A percentile compares a stretch with the other conserved stretches of the same genome.
Conservation (phyloP, 2,113 vertebrate species). For the Girardinichthys multiradiatus region DNA sequence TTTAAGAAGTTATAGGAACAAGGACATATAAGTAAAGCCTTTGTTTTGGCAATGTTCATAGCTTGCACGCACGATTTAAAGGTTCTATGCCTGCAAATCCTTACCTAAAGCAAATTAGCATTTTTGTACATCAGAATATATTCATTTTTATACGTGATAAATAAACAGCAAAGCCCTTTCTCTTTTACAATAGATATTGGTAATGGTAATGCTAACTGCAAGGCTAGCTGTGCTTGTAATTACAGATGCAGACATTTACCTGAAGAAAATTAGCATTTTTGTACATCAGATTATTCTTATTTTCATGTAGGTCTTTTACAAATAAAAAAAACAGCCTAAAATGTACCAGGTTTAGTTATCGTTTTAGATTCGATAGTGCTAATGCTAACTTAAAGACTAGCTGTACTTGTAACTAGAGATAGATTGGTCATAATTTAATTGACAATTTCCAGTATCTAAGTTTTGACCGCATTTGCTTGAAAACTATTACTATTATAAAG, state of each 20-base stretch:
- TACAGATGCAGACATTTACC: background rate
- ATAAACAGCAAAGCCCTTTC: slow-evolving; percentile 4
- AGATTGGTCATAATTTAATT: no score
- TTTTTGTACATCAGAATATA: no score
- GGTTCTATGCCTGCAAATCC: background rate
- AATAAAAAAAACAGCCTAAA: background rate
- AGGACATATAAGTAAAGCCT: background rate
- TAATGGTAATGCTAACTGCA: slow-evolving; percentile 61
- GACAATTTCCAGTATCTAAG: no score
- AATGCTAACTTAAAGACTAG: slow-evolving; percentile 60
- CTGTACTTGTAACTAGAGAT: slow-evolving; percentile 56
- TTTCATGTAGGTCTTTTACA: background rate
- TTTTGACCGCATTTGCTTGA: no score
- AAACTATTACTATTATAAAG: no score
- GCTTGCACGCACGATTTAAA: background rate
- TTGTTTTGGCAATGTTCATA: background rate
- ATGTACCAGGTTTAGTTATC: background rate
- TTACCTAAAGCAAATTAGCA: no score
- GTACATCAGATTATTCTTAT: background rate
- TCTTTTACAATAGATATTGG: slow-evolving; percentile 53
- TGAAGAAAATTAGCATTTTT: background rate
- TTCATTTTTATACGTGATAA: no score
- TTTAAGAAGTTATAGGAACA: background rate
- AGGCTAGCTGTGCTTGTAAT: slow-evolving; percentile 45
- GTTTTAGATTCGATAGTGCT: slow-evolving; percentile 56